Base-by-base conservation (phyloP, 2,888 invertebrate species). In the Tetheella fluctuosa region DNA sequence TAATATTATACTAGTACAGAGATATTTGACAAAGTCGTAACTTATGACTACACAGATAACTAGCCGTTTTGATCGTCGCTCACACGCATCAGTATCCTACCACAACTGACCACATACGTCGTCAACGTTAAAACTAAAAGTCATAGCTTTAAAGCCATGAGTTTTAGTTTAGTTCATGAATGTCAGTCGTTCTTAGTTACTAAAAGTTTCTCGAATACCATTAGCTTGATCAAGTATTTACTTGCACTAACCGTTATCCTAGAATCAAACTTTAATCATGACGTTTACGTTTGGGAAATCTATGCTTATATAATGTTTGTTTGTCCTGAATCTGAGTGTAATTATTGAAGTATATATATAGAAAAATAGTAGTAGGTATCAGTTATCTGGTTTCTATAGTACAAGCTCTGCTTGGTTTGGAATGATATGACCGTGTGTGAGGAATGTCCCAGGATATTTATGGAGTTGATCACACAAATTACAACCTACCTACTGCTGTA, bases 261-360 rank as follows among this genome's bases (percentile, higher is more conserved):
- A 13, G 0, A 73, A 80, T 80, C 73, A 74, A 78, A 80, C 69
- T 79, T 74, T 67, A 69, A 67, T 42, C 42, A 17, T 17, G 6
- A 61, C 60, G 54, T 59, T 67, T 67, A 69, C 80, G 73, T 64
- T 64, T 57, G 80, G 80, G 80, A 80, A 80, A 76, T 78, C 73
- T 71, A 63, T 54, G 55, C 25, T n/a, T n/a, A n/a, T n/a, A n/a
- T n/a, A n/a, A n/a, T n/a, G n/a, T n/a, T n/a, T n/a, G n/a, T n/a
- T n/a, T n/a, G n/a, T n/a, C n/a, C n/a, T n/a, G n/a, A n/a, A n/a
- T n/a, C n/a, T n/a, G n/a, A n/a, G n/a, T n/a, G n/a, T n/a, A n/a
- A n/a, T n/a, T n/a, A n/a, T n/a, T n/a, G n/a, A n/a, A n/a, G n/a
- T n/a, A n/a, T n/a, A n/a, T n/a, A n/a, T n/a, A n/a, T n/a, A n/a